phyloP scores from a whole-genome alignment of 2,113 vertebrate species.

The Petrocephalus zakoni region DNA sequence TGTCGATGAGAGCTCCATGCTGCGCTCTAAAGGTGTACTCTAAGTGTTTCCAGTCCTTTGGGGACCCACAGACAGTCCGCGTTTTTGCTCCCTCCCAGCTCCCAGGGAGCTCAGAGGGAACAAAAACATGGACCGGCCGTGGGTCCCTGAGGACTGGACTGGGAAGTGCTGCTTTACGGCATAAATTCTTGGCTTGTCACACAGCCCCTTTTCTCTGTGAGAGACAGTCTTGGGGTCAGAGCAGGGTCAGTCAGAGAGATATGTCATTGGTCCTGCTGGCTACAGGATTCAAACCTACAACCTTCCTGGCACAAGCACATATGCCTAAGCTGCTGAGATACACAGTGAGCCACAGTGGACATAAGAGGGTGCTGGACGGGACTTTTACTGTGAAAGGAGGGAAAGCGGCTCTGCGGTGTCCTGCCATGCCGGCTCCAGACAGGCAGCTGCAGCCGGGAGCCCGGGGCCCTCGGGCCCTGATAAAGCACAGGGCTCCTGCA shows the following conservation, averaged over 20 bases:
- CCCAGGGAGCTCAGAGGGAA: too few relatives aligned
- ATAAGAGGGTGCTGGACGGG: background rate
- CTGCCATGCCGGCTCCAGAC: slow-evolving; percentile 29
- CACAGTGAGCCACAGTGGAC: background rate
- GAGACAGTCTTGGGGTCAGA: background rate
- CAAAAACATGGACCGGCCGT: too few relatives aligned
- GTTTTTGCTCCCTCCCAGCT: too few relatives aligned
- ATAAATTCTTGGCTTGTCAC: background rate
- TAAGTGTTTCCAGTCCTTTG: too few relatives aligned
- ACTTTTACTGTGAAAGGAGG: background rate
- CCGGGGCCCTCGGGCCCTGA: slow-evolving; percentile 62
- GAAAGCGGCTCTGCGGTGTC: background rate
- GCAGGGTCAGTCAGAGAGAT: background rate
- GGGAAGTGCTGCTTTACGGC: too few relatives aligned
- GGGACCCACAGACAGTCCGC: too few relatives aligned
- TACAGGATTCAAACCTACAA: background rate
- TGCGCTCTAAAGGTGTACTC: background rate
- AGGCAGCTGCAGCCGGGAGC: slow-evolving; percentile 49
- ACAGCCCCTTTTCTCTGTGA: background rate
- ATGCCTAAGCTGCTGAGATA: background rate
- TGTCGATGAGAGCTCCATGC: background rate
- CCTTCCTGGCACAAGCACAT: background rate
- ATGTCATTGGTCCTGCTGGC: background rate
- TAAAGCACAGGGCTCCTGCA: slow-evolving; percentile 57
- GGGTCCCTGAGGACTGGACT: too few relatives aligned